A percentile compares a stretch with the other conserved stretches of the same genome.
phyloP scores from a whole-genome alignment of 1,140 invertebrate genomes.

The Lutraria rhynchaena region DNA sequence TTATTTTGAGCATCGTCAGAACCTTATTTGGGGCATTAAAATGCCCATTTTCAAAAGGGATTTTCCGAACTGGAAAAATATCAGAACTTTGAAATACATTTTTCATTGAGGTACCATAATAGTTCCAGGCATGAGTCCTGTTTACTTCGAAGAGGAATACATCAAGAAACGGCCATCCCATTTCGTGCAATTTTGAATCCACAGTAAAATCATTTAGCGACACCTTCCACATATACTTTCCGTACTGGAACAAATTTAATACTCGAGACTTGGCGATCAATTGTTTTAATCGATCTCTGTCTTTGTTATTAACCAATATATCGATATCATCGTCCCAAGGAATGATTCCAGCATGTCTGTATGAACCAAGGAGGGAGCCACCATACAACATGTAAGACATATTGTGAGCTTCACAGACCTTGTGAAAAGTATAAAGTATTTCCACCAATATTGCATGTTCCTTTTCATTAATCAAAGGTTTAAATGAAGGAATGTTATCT shows the following conservation, averaged over 20 bases:
- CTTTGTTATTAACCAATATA: slow-evolving; percentile 59
- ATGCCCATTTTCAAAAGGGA: no score
- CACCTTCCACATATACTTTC: slow-evolving; percentile 50
- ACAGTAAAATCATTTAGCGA: slow-evolving; percentile 9
- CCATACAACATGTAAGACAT: slow-evolving; percentile 66
- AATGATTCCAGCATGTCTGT: slow-evolving; percentile 67
- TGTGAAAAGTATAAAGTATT: slow-evolving; percentile 41
- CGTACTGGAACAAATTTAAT: slow-evolving; percentile 27
- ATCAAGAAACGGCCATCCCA: slow-evolving; percentile 77
- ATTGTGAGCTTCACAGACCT: slow-evolving; percentile 20
- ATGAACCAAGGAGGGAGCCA: slow-evolving; percentile 69
- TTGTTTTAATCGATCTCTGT: slow-evolving; percentile 21
- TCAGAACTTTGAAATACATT: no score
- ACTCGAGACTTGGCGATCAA: slow-evolving; percentile 21
- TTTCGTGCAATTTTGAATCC: background rate
- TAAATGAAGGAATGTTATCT: no score
- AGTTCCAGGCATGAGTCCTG: slow-evolving; percentile 74
- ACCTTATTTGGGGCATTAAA: no score
- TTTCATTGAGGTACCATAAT: no score
- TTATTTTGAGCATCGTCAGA: no score
- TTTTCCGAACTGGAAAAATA: no score
- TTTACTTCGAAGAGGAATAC: slow-evolving; percentile 78
- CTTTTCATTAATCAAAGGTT: no score
- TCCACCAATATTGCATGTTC: slow-evolving; percentile 23
- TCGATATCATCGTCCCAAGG: slow-evolving; percentile 75